Conservation (phyloP, 2,797 vertebrate genomes). For the Pagetopsis macropterus region DNA sequence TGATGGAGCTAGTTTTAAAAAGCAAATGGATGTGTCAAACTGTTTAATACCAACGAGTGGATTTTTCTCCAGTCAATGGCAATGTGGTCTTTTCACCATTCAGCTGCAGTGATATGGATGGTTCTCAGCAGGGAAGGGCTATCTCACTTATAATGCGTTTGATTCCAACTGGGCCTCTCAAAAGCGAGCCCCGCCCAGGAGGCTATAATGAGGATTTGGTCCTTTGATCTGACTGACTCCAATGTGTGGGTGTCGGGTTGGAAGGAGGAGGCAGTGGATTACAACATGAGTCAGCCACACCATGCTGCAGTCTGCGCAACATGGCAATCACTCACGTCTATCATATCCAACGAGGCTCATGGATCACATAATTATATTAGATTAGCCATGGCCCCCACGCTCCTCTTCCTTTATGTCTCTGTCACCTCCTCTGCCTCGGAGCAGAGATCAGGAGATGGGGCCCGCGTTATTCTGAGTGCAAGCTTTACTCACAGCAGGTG, state of each 20-base stretch:
- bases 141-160: constrained; percentile 46
- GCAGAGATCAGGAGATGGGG: constrained; percentile 49
- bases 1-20: constrained; percentile 3
- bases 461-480: constrained; percentile 26
- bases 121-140: constrained; percentile 54
- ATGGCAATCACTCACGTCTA: constrained; percentile 53
- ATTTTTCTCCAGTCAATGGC: constrained; percentile 39
- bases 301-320: constrained; percentile 48
- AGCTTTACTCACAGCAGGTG: constrained; percentile 47
- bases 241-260: constrained; percentile 5
- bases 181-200: constrained; percentile 41
- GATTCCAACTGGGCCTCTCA: constrained; percentile 58
- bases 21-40: constrained; percentile 38
- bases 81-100: constrained; percentile 29
- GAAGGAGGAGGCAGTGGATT: constrained; percentile 49
- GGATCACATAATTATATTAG: constrained; percentile 64
- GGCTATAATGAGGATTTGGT: constrained; percentile 46
- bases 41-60: constrained; percentile 15
- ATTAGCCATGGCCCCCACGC: constrained; percentile 38
- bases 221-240: constrained; percentile 70
- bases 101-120: constrained; percentile 36
- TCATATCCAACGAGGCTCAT: constrained; percentile 53
- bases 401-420: constrained; percentile 26
- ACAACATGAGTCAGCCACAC: constrained; percentile 65
- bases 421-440: constrained; percentile 50